Evolutionary conservation across 2,888 invertebrate genomes (phyloP).

Genomic region (Heteromurus nitidus): DNA sequence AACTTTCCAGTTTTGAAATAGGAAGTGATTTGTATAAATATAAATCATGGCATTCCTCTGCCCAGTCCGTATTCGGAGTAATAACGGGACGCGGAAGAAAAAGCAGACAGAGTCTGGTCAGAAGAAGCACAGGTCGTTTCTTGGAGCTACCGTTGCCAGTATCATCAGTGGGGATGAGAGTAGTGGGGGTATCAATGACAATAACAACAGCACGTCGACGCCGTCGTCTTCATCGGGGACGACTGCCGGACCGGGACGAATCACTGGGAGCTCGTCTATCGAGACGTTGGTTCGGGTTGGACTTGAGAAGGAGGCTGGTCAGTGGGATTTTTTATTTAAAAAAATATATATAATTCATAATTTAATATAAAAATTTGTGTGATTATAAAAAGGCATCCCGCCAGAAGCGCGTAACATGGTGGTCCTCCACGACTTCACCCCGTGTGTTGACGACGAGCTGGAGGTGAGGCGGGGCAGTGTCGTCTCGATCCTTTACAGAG

Average conservation of each 20-base stretch:
- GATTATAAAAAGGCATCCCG: constrained; percentile 29
- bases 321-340: not conserved
- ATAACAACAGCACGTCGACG: not conserved
- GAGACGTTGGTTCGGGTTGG: constrained; percentile 92
- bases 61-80: constrained; percentile 77
- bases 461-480: constrained; percentile 91
- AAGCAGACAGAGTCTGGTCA: constrained; percentile 33
- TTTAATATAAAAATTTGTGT: not conserved
- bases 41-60: constrained; percentile 92
- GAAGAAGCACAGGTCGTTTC: constrained; percentile 37
- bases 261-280: constrained; percentile 95
- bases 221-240: not conserved
- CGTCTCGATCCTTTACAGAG: constrained; percentile 84
- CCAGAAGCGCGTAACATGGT: constrained; percentile 78
- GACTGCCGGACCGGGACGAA: constrained; percentile 83
- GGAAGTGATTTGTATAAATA: not conserved
- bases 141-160: constrained; percentile 37
- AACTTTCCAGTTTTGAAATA: not conserved
- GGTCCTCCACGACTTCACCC: constrained; percentile 94
- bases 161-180: constrained; percentile 33
- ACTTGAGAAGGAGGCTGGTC: constrained; percentile 92
- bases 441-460: constrained; percentile 83
- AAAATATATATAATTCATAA: not conserved
- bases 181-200: not conserved
- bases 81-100: constrained; percentile 42